Evolutionary conservation across 2,113 vertebrate species (phyloP).

Genomic region (Mobula birostris): DNA sequence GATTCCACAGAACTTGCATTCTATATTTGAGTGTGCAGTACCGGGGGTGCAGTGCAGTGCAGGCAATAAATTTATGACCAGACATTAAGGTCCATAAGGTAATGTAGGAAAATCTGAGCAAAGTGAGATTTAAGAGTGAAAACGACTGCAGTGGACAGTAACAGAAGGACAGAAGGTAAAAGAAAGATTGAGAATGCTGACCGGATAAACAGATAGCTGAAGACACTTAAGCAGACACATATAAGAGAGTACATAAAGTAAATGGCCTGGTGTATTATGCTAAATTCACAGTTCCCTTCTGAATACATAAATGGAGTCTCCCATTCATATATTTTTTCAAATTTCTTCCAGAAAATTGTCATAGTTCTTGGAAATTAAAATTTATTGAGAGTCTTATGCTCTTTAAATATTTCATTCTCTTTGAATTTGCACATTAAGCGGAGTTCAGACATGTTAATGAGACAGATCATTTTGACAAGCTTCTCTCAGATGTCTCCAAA

Average conservation of each 20-base stretch:
- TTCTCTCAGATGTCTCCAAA: constrained; percentile 18
- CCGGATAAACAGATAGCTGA: neutral
- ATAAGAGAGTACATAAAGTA: neutral
- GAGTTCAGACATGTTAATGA: neutral
- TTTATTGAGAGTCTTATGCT: neutral
- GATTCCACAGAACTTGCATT: neutral
- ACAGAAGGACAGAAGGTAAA: neutral
- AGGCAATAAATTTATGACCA: neutral
- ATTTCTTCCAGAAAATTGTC: neutral
- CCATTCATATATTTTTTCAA: neutral
- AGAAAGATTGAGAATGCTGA: neutral
- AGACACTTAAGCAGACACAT: neutral
- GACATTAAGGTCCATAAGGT: neutral
- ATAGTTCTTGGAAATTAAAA: neutral
- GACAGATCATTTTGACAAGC: neutral
- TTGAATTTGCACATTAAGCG: constrained; percentile 14
- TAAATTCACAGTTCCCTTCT: neutral
- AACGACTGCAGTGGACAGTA: neutral
- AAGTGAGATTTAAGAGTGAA: neutral
- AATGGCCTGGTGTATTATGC: neutral
- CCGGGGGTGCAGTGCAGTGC: no score
- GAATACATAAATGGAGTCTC: no score
- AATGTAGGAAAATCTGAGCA: no score
- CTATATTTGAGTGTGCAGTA: neutral
- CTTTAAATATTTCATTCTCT: constrained; percentile 13